Base-by-base conservation (phyloP, 1,140 invertebrate genomes). In the Tribolium castaneum region DNA sequence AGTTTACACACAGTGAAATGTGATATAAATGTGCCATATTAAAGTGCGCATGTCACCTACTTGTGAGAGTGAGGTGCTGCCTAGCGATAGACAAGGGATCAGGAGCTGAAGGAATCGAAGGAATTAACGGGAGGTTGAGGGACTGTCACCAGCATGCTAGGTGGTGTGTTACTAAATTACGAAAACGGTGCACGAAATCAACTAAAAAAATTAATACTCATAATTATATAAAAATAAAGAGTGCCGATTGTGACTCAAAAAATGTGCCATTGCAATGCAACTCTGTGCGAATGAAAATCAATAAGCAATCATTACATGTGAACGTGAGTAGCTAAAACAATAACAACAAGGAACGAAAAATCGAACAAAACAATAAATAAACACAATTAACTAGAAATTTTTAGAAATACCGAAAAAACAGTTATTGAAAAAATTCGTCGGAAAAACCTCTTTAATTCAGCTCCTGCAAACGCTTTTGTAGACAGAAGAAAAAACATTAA, bases 251-350 rank as follows among this genome's bases (percentile, higher is more conserved):
- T 85, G 84, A 85, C 82, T 90, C 86, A 89, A 89, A 87, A 85
- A 85, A 82, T 82, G 86, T 87, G 87, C 88, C 88, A 89, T 89
- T 88, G 89, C 89, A 88, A 89, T 90, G 90, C 90, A 89, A 86
- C 88, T 90, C 88, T 89, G 90, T 90, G 90, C 90, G 88, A 90
- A 89, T 90, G 89, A 89, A 88, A 90, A 88, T 87, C 87, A 90
- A 85, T 83, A 89, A 88, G 83, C 88, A 90, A 90, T 90, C 90
- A 91, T 90, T 90, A 91, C 90, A 91, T 90, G 90, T 91, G 90
- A 90, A 89, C 88, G 89, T 91, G 90, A 90, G 90, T 90, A 90
- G 88, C 88, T 87, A 87, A 85, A 75, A 86, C 83, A 86, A 83
- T 86, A 83, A 86, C 83, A 84, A 86, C 80, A 81, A 82, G 83